Evolutionary conservation across 2,888 invertebrate genomes (phyloP).

Genomic region (Drosophila melanosoma): DNA sequence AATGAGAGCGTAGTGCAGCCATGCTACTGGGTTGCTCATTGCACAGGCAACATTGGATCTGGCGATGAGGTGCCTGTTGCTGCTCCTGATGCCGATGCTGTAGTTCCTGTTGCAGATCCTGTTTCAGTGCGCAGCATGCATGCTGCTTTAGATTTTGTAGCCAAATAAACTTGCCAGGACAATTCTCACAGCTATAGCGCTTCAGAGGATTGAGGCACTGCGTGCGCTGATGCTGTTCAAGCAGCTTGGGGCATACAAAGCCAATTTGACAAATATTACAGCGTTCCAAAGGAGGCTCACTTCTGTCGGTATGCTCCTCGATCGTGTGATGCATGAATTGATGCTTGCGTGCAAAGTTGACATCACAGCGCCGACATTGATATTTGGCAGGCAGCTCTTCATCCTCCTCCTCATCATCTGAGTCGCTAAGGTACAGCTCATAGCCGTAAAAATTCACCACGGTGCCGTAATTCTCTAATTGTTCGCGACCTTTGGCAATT

Average conservation of each 20-base stretch:
- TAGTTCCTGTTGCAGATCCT: background rate
- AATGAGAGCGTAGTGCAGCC: slow-evolving; percentile 64
- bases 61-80: background rate
- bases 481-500: slow-evolving; percentile 53
- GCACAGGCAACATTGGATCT: slow-evolving; percentile 72
- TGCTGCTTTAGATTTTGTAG: slow-evolving; percentile 79
- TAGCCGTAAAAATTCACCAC: slow-evolving; percentile 81
- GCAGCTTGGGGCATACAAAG: slow-evolving; percentile 86
- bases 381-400: slow-evolving; percentile 71
- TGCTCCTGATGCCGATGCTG: slow-evolving; percentile 51
- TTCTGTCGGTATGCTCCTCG: slow-evolving; percentile 80
- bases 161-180: slow-evolving; percentile 83
- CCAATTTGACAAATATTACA: slow-evolving; percentile 86
- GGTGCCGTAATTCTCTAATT: slow-evolving; percentile 73
- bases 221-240: slow-evolving; percentile 86
- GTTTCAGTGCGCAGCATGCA: slow-evolving; percentile 54
- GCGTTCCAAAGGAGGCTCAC: slow-evolving; percentile 85
- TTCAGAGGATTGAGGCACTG: slow-evolving; percentile 82
- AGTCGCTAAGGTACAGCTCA: slow-evolving; percentile 83
- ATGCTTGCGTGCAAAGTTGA: slow-evolving; percentile 75
- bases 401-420: slow-evolving; percentile 61
- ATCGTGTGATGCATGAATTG: slow-evolving; percentile 76
- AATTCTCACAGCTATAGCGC: slow-evolving; percentile 75
- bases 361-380: slow-evolving; percentile 73
- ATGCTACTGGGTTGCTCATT: slow-evolving; percentile 57